phyloP scores from a whole-genome alignment of 2,888 invertebrate genomes.

The Anoplius nigerrimus region DNA sequence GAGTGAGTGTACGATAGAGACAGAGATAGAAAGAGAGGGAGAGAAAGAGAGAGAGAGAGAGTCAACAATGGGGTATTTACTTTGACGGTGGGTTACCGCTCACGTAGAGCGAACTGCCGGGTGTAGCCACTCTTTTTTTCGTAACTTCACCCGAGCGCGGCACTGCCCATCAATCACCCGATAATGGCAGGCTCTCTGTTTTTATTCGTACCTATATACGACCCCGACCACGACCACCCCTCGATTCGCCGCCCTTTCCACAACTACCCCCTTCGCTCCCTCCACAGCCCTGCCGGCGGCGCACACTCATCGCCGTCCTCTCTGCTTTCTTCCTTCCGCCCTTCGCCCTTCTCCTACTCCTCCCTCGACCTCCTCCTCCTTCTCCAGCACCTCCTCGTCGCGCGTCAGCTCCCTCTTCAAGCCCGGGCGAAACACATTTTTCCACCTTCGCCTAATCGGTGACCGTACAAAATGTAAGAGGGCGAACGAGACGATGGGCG shows the following conservation, averaged over 20 bases:
- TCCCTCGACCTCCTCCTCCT: not conserved
- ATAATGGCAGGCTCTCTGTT: constrained; percentile 46
- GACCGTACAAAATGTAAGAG: not conserved
- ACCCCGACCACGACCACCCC: not conserved
- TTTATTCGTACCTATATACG: constrained; percentile 29
- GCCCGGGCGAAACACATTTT: constrained; percentile 5
- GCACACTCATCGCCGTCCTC: not conserved
- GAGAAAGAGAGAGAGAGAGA: not conserved
- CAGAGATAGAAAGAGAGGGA: too few relatives aligned
- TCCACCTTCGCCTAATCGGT: constrained; percentile 5
- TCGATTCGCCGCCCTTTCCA: not conserved
- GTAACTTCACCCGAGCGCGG: constrained; percentile 35
- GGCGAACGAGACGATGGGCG: not conserved
- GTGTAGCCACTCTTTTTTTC: constrained; percentile 43
- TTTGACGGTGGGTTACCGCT: constrained; percentile 45
- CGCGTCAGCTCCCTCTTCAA: too few relatives aligned
- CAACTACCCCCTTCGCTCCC: constrained; percentile 21
- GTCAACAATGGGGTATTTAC: constrained; percentile 55
- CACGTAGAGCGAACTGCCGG: constrained; percentile 23
- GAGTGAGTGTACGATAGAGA: too few relatives aligned
- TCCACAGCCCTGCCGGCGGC: not conserved
- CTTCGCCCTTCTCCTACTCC: too few relatives aligned
- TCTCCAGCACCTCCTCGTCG: not conserved
- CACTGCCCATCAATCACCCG: constrained; percentile 58
- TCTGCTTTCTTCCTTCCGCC: not conserved